phyloP scores from a whole-genome alignment of 2,888 invertebrate genomes.

The Diarsia dahlii region DNA sequence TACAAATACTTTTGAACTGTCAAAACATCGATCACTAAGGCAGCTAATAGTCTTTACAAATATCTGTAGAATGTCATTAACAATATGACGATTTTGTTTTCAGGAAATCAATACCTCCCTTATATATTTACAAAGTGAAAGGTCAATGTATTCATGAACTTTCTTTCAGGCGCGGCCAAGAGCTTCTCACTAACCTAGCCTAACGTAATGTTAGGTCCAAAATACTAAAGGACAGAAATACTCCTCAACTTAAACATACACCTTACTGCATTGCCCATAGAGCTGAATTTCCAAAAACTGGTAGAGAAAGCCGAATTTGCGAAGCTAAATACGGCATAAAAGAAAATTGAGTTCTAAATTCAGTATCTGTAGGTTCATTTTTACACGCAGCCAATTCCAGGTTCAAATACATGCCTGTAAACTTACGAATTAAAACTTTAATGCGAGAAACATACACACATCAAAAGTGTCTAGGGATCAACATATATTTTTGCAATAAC shows the following conservation, averaged over 20 bases:
- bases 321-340: neutral
- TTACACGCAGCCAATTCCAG: neutral
- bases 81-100: neutral
- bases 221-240: neutral
- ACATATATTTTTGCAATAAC: too few relatives aligned
- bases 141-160: constrained; percentile 28
- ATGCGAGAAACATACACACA: neutral
- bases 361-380: neutral
- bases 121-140: constrained; percentile 2
- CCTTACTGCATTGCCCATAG: neutral
- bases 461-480: too few relatives aligned
- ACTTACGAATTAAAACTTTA: constrained; percentile 5
- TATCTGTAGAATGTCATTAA: neutral
- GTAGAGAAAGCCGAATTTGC: neutral
- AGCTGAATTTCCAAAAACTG: constrained; percentile 14
- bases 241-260: neutral
- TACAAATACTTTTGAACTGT: neutral
- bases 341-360: constrained; percentile 13
- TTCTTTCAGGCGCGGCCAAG: constrained; percentile 10
- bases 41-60: neutral
- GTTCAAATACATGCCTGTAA: constrained; percentile 1
- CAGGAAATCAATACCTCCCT: neutral
- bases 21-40: neutral
- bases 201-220: constrained; percentile 29
- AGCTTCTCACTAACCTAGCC: constrained; percentile 44